Base-by-base conservation (phyloP, 1,140 invertebrate genomes). In the Lucilia sericata region DNA sequence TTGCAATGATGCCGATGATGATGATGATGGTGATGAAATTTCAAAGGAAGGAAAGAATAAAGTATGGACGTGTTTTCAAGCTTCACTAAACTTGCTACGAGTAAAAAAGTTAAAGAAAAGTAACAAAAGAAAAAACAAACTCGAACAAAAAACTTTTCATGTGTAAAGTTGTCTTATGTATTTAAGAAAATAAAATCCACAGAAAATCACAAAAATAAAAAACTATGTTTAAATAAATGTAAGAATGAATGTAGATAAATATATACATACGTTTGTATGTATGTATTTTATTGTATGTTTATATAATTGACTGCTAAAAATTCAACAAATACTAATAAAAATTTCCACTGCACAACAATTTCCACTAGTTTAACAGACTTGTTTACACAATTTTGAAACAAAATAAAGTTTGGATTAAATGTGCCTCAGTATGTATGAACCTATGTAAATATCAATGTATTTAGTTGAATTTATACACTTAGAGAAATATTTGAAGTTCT, bases 61-160 rank as follows among this genome's bases (percentile, higher is more conserved):
- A 85, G 84, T 84, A 85, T 75, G 83, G 84, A 85, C 85, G 85
- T 85, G 85, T 83, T 84, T 83, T 84, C 65, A 82, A 85, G 87
- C 87, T 78, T 82, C 82, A 85, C 60, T 85, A 82, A 78, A 85
- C 42, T 49, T 55, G 55, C 36, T 65, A 82, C 36, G 25, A 42
- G 76, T 42, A 84, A 74, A 84, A 25, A 74, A 49, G 42, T 74
- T 82, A 14, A 75, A 30, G 55, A 60, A 82, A 82, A 30, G 30
- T 75, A n/a, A 60, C 36, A 70, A 21, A 70, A 84, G 13, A 81
- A 49, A 84, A 84, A 84, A 25, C 49, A 84, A 80, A 80, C 78
- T 76, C 76, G 51, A 80, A 81, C n/a, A 17, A 55, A 74, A 84
- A 70, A 70, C 19, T 70, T 70, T 30, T 74, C 21, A 30, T 21